Evolutionary conservation across 2,888 invertebrate species (phyloP), one percentile per base, ranked within the genome.

Genomic region (Caenorhabditis sulstoni): DNA sequence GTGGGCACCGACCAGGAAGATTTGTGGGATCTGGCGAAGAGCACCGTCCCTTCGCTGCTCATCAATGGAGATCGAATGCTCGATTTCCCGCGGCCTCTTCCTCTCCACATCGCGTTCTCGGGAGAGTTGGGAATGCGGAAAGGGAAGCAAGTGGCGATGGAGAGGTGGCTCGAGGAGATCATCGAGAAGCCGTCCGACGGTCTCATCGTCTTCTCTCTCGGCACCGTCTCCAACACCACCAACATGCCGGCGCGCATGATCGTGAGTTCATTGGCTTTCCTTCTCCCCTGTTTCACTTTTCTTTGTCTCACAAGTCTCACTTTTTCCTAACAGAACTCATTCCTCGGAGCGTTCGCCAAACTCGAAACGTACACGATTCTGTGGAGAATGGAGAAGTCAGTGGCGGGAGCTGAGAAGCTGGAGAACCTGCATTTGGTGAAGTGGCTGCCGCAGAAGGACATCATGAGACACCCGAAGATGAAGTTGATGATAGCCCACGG

Each of bases 161-260:
- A 71, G 18, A 39, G 39, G 53, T 71, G 68, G 77, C 39, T 81
- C 18, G 74, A 78, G 16, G 75, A 84, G 11, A 82, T 83, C 18
- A 68, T 84, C n/a, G 77, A 79, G 29, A 71, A 68, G 39, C 75
- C 70, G 5, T 76, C 77, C 1, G 74, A 79, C 16, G 83, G 82
- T 20, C 22, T 83, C 16, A 85, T 86, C 53, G 79, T 86, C 9
- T 86, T 86, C 64, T 87, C 85, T 0, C 68, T 87, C 57, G 88
- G 88, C 9, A 89, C 89, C 37, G 89, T 89, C 0, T 89, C 89
- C 18, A 89, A 89, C 74, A 90, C 89, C 3, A 87, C 89, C 7
- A 88, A 88, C 58, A 89, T 89, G 89, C 89, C 89, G 1, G 47
- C 68, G 2, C 79, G 82, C 44, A 89, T 90, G 89, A 84, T 85